These are phyloP conservation scores for Noctua janthe DNA, from an alignment of 2,888 invertebrate species.

Conservation along the genomic window DNA sequence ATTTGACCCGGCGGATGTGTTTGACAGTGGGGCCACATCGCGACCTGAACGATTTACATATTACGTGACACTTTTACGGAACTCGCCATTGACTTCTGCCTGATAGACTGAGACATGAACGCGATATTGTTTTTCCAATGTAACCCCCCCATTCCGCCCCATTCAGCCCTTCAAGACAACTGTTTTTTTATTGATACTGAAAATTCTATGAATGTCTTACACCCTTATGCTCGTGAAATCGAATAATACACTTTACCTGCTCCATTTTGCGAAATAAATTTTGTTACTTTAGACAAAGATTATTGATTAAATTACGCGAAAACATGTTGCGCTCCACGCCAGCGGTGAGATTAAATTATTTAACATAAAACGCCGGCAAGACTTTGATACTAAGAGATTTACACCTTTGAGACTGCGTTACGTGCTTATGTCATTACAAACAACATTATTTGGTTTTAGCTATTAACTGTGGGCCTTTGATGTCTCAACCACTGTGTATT, in stretches of 20 bases:
- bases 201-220: constrained; percentile 80
- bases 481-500: constrained; percentile 62
- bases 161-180: constrained; percentile 76
- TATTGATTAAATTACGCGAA: constrained; percentile 84
- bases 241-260: constrained; percentile 68
- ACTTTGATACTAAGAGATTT: constrained; percentile 81
- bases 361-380: constrained; percentile 80
- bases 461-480: constrained; percentile 74
- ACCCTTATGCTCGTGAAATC: constrained; percentile 68
- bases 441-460: constrained; percentile 73
- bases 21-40: constrained; percentile 89
- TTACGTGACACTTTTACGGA: constrained; percentile 89
- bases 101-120: constrained; percentile 88
- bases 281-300: constrained; percentile 76
- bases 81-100: constrained; percentile 86
- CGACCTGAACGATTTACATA: constrained; percentile 90
- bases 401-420: constrained; percentile 74
- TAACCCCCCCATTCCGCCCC: constrained; percentile 75
- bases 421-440: constrained; percentile 76
- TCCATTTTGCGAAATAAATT: constrained; percentile 71
- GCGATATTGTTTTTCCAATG: constrained; percentile 88
- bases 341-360: constrained; percentile 83
- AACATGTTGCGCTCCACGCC: constrained; percentile 80
- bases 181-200: constrained; percentile 84
- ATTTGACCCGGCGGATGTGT: constrained; percentile 82